These are phyloP conservation scores for Itoplectis maculator DNA, from an alignment of 2,888 invertebrate genomes.

Conservation along the genomic window DNA sequence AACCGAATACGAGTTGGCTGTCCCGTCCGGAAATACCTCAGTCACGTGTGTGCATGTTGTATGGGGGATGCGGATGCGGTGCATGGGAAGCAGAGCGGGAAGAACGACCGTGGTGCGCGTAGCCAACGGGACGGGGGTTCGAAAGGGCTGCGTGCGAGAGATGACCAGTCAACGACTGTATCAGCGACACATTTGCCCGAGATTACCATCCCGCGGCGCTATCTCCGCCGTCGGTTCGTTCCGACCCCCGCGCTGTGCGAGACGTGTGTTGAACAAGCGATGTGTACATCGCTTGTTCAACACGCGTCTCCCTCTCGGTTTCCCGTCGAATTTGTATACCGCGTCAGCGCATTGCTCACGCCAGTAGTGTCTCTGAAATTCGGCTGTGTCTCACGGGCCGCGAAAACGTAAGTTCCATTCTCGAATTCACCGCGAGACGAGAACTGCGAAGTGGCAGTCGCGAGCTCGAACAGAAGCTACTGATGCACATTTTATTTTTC, in stretches of 20 bases:
- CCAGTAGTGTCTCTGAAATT: conserved; percentile 44
- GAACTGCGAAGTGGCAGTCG: neutral
- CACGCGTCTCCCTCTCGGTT: conserved; percentile 10
- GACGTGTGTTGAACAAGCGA: no score
- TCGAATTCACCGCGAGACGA: conserved; percentile 30
- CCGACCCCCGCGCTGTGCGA: no score
- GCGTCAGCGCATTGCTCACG: conserved; percentile 4
- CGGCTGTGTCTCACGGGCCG: conserved; percentile 15
- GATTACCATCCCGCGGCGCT: conserved; percentile 42
- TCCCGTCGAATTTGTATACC: conserved; percentile 26
- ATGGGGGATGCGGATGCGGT: conserved; percentile 13
- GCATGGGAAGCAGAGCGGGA: conserved; percentile 29
- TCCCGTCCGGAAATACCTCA: conserved; percentile 14
- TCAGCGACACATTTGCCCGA: conserved; percentile 48
- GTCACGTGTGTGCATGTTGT: conserved; percentile 11
- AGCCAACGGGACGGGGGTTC: conserved; percentile 2
- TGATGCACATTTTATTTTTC: conserved; percentile 13
- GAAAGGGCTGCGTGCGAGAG: conserved; percentile 30
- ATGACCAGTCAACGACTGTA: conserved; percentile 59
- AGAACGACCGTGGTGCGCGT: neutral
- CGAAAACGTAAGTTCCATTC: conserved; percentile 50
- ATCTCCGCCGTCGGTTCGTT: neutral
- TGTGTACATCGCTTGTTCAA: conserved; percentile 16
- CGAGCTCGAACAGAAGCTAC: neutral
- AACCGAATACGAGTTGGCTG: neutral